Base-by-base conservation (phyloP, 2,888 invertebrate genomes). In the Caenorhabditis sp. region DNA sequence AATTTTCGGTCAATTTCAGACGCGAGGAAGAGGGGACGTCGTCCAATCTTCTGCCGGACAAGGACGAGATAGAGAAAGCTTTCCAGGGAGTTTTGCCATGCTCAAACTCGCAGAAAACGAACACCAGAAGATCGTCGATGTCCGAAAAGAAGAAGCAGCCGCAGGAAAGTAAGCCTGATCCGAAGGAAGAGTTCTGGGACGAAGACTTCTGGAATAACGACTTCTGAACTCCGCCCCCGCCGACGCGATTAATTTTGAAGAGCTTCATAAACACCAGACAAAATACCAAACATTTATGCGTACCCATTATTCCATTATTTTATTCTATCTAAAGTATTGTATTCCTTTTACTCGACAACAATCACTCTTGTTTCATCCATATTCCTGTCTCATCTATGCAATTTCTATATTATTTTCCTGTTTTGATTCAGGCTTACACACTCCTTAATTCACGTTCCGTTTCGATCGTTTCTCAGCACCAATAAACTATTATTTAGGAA, bases 161-260 rank as follows among this genome's bases (percentile, higher is more conserved):
- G 6, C 52, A 20, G 11, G 6, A 20, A 27, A 48, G 26, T 11
- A 17, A 26, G 32, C 1, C 8, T 2, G 15, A 9, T 35, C 6
- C 27, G 3, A 15, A 45, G 6, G 45, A 45, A 13, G 20, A 55
- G n/a, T n/a, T n/a, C n/a, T n/a, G n/a, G n/a, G n/a, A n/a, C n/a
- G 65, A 55, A n/a, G 45, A 70, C 35, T 76, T 76, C 32, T 76
- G 76, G 76, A 48, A 22, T 4, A 24, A 50, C 24, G 76, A 70
- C 22, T 76, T 76, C 27, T 76, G n/a, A 55, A 8, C 11, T 2
- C n/a, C n/a, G n/a, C n/a, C n/a, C n/a, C 27, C 32, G 22, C 17
- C n/a, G 7, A 45, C n/a, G n/a, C n/a, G n/a, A 41, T 22, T n/a
- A 50, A 17, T 32, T 15, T 17, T 32, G 32, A 30, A 27, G 17